These are phyloP conservation scores for Chlamydotis undulata DNA, from an alignment of 2,113 vertebrate genomes.

Conservation along the genomic window DNA sequence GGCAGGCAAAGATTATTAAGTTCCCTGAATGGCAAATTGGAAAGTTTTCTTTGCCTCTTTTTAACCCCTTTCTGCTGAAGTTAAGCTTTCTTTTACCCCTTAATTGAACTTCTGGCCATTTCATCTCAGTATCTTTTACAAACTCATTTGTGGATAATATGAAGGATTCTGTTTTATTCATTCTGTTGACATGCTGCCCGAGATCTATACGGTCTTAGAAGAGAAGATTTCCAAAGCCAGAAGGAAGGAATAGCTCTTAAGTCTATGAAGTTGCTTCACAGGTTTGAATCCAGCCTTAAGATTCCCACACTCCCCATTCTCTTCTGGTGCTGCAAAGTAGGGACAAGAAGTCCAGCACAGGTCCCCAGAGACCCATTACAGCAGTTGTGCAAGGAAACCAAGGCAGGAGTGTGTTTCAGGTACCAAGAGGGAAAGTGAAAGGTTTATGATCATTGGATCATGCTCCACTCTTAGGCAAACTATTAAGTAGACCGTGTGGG, in stretches of 20 bases:
- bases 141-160: background rate
- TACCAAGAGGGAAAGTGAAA: rapidly evolving
- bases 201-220: background rate
- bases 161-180: constrained; percentile 41
- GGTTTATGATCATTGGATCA: background rate
- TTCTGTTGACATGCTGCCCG: background rate
- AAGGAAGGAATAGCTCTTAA: background rate
- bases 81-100: constrained; percentile 17
- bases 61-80: constrained; percentile 18
- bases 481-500: background rate
- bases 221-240: background rate
- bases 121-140: background rate
- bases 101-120: constrained; percentile 39
- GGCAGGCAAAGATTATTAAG: constrained; percentile 28
- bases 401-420: rapidly evolving
- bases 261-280: background rate
- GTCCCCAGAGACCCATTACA: background rate
- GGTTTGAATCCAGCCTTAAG: background rate
- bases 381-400: background rate
- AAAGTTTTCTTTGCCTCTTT: constrained; percentile 47
- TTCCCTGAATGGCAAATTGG: constrained; percentile 47
- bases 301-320: background rate
- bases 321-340: background rate
- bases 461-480: background rate
- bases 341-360: background rate